A percentile compares a stretch with the other conserved stretches of the same genome.
Evolutionary conservation across 2,797 vertebrate genomes (phyloP).

Genomic region (Schizopygopsis malacanthus): DNA sequence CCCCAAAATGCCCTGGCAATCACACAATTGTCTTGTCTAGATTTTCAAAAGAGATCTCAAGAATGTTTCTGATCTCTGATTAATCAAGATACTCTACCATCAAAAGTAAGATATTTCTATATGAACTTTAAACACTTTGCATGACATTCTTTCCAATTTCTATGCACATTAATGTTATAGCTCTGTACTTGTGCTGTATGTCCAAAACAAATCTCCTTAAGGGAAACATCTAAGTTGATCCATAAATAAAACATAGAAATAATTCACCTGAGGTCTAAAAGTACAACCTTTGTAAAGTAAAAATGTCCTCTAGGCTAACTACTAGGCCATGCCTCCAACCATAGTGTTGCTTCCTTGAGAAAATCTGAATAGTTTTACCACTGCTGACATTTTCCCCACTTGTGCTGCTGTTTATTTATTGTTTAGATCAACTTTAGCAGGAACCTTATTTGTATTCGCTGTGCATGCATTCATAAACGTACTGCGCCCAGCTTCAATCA

Average conservation of each 20-base stretch:
- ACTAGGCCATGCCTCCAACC: background rate
- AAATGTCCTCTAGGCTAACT: background rate
- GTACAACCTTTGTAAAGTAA: background rate
- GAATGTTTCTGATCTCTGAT: no score
- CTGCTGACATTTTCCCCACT: constrained; percentile 16
- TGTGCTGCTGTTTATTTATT: constrained; percentile 43
- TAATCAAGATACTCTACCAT: no score
- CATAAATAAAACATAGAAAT: background rate
- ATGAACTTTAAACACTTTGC: background rate
- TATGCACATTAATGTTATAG: background rate
- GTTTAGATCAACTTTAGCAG: constrained; percentile 46
- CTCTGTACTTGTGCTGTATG: background rate
- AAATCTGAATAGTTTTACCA: constrained; percentile 22
- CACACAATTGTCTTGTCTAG: background rate
- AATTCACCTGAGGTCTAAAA: background rate
- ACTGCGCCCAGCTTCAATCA: constrained; percentile 51
- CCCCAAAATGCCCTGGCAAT: background rate
- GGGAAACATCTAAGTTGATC: background rate
- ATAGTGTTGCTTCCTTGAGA: background rate
- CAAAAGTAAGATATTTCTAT: no score
- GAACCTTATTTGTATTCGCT: constrained; percentile 58
- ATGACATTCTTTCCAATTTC: background rate
- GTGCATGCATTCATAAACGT: constrained; percentile 53
- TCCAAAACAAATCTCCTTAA: background rate
- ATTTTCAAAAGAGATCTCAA: no score